phyloP scores from a whole-genome alignment of 2,888 invertebrate species.

The Serrognathus titanus region DNA sequence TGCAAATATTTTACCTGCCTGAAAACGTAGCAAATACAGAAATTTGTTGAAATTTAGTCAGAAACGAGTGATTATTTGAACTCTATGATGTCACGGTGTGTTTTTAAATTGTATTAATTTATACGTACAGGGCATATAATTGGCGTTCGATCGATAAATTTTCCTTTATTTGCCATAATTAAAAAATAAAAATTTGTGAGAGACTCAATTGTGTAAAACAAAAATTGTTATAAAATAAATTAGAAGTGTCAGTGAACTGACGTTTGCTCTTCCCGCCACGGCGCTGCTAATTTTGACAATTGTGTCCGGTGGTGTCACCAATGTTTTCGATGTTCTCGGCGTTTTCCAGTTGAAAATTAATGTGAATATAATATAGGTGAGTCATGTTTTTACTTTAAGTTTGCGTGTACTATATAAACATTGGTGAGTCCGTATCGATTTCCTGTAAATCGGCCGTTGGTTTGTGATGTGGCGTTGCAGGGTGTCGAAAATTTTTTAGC shows the following conservation, averaged over 20 bases:
- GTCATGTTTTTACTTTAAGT: slow-evolving; percentile 7
- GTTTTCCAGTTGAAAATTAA: slow-evolving; percentile 24
- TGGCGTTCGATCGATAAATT: slow-evolving; percentile 38
- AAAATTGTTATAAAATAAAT: slow-evolving; percentile 8
- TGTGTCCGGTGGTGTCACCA: slow-evolving; percentile 23
- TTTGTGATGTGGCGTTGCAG: slow-evolving; percentile 20
- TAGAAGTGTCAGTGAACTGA: neutral
- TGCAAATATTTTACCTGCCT: slow-evolving; percentile 38
- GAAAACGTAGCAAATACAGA: slow-evolving; percentile 2
- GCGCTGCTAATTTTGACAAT: slow-evolving; percentile 22
- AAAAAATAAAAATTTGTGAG: slow-evolving; percentile 1
- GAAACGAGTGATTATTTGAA: too few relatives aligned
- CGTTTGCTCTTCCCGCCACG: slow-evolving; percentile 23
- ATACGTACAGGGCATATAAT: slow-evolving; percentile 27
- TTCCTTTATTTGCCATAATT: slow-evolving; percentile 36
- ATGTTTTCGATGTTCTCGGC: slow-evolving; percentile 25
- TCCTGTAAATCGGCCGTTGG: neutral
- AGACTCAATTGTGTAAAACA: neutral
- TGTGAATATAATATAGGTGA: slow-evolving; percentile 23
- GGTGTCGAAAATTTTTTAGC: slow-evolving; percentile 21
- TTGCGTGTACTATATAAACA: neutral
- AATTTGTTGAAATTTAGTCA: neutral
- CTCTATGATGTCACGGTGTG: too few relatives aligned
- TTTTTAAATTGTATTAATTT: neutral
- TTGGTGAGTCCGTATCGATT: neutral